Base-by-base conservation (phyloP, 2,113 vertebrate species). In the Chloropsis cyanopogon region DNA sequence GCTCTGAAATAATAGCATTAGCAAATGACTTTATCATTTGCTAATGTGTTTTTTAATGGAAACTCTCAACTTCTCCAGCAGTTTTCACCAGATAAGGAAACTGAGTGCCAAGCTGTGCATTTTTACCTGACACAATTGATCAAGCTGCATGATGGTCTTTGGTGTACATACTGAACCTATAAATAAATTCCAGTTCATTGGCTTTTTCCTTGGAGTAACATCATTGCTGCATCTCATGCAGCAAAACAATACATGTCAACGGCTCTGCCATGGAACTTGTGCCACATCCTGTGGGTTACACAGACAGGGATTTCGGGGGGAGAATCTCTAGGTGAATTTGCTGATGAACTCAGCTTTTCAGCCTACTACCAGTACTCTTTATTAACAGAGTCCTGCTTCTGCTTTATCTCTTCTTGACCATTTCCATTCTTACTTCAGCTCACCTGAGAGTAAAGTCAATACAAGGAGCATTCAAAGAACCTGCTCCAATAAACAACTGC, bases 181-280 rank as follows among this genome's bases (percentile, higher is more conserved):
- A 96, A 98, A 98, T 98, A 98, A 98, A 98, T n/a, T 22, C 46
- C 39, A 53, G 37, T 95, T 97, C 80, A 49, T 26, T 81, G 92
- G 90, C 71, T 44, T 57, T 66, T 61, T 82, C 53, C 66, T 10
- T 46, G 41, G 41, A 33, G 19, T 72, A 15, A 33, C 28, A 14
- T 64, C 28, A 5, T 53, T 57, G 11, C 8, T 56, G 20, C 26
- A 2, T 24, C n/a, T 70, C 37, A 4, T 16, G 1, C 3, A 25
- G 20, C 1, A 0, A 18, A 75, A 35, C 1, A 9, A 21, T 1
- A 25, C 23, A 20, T 12, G 10, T 2, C 46, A 46, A 5, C 3
- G 31, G 37, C 53, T 66, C 28, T 26, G 12, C 24, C 25, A 6
- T 3, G 0, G 28, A 23, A 12, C 11, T 29, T 25, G 19, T 22